phyloP scores from a whole-genome alignment of 2,113 vertebrate species.

The human (Homo sapiens) region GRCh38 chr1:22548501-22549000 shows the following conservation, averaged over 20 bases:
- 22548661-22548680: neutral
- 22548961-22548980: too few species aligned
- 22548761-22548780: neutral
- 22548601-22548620: neutral
- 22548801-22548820: too few species aligned
- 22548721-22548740: neutral
- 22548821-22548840: rapidly evolving
- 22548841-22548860: neutral
- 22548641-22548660: neutral
- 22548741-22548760: neutral
- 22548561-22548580: neutral
- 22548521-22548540: neutral
- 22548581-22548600: neutral
- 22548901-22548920: rapidly evolving
- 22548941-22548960: rapidly evolving
- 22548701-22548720: neutral
- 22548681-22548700: rapidly evolving
- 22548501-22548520: neutral
- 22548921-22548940: neutral
- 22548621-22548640: neutral
- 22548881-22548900: rapidly evolving
- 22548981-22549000: too few species aligned
- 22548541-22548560: neutral
- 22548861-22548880: rapidly evolving
- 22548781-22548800: neutral